Percentiles rank a stretch among this genome's conserved stretches.
These are phyloP conservation scores for Pelodytes ibericus DNA, from an alignment of 2,797 vertebrate species.

Conservation along the genomic window DNA sequence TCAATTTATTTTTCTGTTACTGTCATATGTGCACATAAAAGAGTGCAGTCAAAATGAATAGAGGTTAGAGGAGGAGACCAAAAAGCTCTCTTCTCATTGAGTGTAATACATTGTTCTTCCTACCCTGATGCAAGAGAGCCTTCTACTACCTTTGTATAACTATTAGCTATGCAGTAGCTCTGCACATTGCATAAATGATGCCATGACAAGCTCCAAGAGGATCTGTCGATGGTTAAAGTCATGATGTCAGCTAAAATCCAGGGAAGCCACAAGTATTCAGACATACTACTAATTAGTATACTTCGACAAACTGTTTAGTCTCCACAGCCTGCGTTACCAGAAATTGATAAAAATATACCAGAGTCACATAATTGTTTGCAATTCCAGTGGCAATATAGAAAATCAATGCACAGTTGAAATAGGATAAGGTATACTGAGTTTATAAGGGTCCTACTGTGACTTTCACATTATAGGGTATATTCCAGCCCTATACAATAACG, in stretches of 20 bases:
- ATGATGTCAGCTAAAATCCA: too few species aligned
- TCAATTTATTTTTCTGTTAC: slow-evolving; percentile 82
- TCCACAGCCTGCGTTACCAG: not conserved
- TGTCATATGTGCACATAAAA: slow-evolving; percentile 68
- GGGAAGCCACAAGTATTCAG: slow-evolving; percentile 36
- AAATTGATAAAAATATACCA: slow-evolving; percentile 19
- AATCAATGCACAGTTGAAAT: too few species aligned
- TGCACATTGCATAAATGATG: slow-evolving; percentile 60
- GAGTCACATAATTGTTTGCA: not conserved
- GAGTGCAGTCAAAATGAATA: slow-evolving; percentile 66
- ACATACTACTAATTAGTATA: slow-evolving; percentile 60
- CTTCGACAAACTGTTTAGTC: slow-evolving; percentile 19
- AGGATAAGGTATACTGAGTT: too few species aligned
- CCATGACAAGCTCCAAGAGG: slow-evolving; percentile 61
- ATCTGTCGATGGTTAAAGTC: slow-evolving; percentile 46
- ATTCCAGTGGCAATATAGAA: too few species aligned
- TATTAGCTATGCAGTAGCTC: slow-evolving; percentile 65
- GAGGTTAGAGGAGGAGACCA: slow-evolving; percentile 65
- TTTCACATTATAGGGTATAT: too few species aligned
- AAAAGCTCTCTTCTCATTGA: slow-evolving; percentile 64
- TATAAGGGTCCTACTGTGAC: too few species aligned
- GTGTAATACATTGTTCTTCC: slow-evolving; percentile 70
- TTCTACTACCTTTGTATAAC: slow-evolving; percentile 62
- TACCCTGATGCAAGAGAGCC: slow-evolving; percentile 27
- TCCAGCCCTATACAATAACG: too few species aligned